Base-by-base conservation (phyloP, 2,888 invertebrate species). In the Plusia festucae region DNA sequence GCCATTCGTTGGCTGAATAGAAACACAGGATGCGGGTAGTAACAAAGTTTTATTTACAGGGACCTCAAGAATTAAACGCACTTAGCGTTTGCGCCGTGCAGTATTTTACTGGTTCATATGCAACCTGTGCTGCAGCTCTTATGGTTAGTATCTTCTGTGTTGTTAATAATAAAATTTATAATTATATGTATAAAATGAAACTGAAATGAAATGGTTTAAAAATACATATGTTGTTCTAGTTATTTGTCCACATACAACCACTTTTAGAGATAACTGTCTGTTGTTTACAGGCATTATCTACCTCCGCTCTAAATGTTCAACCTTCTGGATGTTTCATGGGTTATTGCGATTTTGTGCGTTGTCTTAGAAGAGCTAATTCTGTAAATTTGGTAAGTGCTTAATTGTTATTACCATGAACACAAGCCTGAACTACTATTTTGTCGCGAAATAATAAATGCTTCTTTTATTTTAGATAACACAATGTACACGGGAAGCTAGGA, bases 261-360 rank as follows among this genome's bases (percentile, higher is more conserved):
- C 40, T 13, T 40, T n/a, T n/a, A n/a, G 1, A 15, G 13, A 2
- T 18, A 20, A 9, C 46, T 51, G 27, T 30, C 15, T 1, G 32
- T 32, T 53, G 11, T 62, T 65, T 65, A 49, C 68, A 94, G 95
- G 88, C 91, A 8, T 82, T 95, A 61, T 89, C 95, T 27, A 90
- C 92, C 8, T 95, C 95, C 16, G 92, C 93, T n/a, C 84, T 91
- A 53, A 94, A 94, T 78, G 94, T 93, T 11, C 92, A 93, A 81
- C 89, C 95, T 9, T 89, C 91, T 22, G 95, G 95, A 49, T 96
- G 96, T 77, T 95, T 94, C 51, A 93, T 95, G 84, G 96, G 96
- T 7, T 96, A 96, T 79, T 96, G 96, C 83, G 95, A 96, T 79
- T 96, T 96, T 85, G 96, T 96, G 5, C 93, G 95, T 34, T 96